Evolutionary conservation across 2,888 invertebrate genomes (phyloP).

Genomic region (Oligia strigilis): DNA sequence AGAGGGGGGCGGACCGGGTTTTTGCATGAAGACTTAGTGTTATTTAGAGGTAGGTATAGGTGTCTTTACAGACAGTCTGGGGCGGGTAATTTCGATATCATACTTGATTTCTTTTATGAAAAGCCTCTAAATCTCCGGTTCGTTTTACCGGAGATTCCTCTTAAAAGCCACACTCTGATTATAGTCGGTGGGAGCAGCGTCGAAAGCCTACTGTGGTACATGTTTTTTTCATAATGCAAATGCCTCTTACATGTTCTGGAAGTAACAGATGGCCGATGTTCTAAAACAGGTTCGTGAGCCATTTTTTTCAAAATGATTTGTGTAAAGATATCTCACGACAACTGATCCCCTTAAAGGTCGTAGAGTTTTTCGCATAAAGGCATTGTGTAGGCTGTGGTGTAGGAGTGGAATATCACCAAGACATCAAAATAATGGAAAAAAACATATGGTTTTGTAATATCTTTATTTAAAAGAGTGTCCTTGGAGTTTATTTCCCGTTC

Average conservation of each 20-base stretch:
- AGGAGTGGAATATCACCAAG: too few species aligned
- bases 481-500: neutral
- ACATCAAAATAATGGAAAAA: too few species aligned
- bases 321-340: too few species aligned
- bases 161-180: neutral
- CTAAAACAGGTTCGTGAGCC: neutral
- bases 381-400: neutral
- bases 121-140: neutral
- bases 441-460: neutral
- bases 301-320: neutral
- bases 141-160: neutral
- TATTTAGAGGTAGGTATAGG: slow-evolving; percentile 49
- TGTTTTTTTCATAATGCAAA: neutral
- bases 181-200: neutral
- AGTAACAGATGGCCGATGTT: neutral
- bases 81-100: slow-evolving; percentile 18
- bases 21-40: slow-evolving; percentile 58
- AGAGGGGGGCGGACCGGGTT: slow-evolving; percentile 41
- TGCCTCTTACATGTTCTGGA: neutral
- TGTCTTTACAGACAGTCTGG: neutral
- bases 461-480: neutral
- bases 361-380: neutral
- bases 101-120: neutral
- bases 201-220: neutral
- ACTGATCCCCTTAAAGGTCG: neutral